These are phyloP conservation scores for Egretta garzetta DNA, from an alignment of 2,113 vertebrate genomes.

Conservation along the genomic window DNA sequence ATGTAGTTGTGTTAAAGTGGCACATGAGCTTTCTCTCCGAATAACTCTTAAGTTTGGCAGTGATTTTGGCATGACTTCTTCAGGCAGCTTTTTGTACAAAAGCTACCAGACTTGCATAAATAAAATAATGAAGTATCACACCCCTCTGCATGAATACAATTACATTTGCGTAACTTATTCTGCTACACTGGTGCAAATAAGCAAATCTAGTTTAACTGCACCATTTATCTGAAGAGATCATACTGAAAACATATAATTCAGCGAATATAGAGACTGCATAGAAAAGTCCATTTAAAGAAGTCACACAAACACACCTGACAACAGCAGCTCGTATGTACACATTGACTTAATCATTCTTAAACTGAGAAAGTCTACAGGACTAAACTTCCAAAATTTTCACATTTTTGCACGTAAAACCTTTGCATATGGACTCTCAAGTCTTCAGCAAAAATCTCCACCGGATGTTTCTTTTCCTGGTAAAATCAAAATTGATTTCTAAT, in stretches of 20 bases:
- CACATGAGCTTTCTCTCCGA: not conserved
- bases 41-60: not conserved
- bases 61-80: not conserved
- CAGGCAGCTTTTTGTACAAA: not conserved
- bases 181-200: not conserved
- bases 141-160: not conserved
- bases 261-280: not conserved
- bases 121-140: not conserved
- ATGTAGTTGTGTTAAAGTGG: accelerated
- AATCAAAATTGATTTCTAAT: not conserved
- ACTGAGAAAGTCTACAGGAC: not conserved
- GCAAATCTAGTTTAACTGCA: not conserved
- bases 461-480: not conserved
- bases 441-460: not conserved
- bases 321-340: not conserved
- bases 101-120: not conserved
- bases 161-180: not conserved
- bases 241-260: not conserved
- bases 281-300: not conserved
- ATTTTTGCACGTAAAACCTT: not conserved
- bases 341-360: not conserved
- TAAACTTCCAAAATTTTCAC: not conserved
- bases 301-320: not conserved
- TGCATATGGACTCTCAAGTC: not conserved
- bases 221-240: not conserved